Conservation (phyloP, 2,113 vertebrate genomes). For the Caranx ignobilis region DNA sequence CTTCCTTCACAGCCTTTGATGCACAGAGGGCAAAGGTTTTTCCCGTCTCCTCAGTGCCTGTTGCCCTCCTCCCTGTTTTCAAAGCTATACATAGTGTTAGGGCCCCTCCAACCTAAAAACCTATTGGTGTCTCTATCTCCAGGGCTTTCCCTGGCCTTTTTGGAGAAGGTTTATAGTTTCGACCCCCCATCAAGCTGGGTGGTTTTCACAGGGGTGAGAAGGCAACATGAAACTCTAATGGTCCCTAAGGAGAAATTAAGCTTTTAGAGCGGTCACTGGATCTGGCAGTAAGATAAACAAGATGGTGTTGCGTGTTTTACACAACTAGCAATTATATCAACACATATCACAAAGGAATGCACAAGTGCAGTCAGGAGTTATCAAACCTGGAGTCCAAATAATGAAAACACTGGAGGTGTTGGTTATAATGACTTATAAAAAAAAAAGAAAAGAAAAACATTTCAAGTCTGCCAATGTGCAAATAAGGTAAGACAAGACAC, state of each 20-base stretch:
- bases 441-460: no score
- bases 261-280: neutral
- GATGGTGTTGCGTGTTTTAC: neutral
- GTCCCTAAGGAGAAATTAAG: slow-evolving; percentile 24
- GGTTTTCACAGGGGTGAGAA: neutral
- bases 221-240: slow-evolving; percentile 39
- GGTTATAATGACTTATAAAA: no score
- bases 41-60: neutral
- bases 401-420: no score
- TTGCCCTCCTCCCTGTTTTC: slow-evolving; percentile 48
- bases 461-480: no score
- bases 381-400: no score
- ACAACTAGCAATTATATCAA: neutral
- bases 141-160: slow-evolving; percentile 39
- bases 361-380: no score
- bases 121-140: neutral
- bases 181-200: neutral
- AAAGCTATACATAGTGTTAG: slow-evolving; percentile 57
- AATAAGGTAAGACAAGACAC: no score
- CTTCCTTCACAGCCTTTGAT: neutral
- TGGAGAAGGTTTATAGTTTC: neutral
- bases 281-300: neutral
- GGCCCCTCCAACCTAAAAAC: neutral
- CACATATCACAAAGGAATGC: no score
- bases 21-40: slow-evolving; percentile 11